Base-by-base conservation (phyloP, 2,888 invertebrate species). In the Cryptocephalus moraei region DNA sequence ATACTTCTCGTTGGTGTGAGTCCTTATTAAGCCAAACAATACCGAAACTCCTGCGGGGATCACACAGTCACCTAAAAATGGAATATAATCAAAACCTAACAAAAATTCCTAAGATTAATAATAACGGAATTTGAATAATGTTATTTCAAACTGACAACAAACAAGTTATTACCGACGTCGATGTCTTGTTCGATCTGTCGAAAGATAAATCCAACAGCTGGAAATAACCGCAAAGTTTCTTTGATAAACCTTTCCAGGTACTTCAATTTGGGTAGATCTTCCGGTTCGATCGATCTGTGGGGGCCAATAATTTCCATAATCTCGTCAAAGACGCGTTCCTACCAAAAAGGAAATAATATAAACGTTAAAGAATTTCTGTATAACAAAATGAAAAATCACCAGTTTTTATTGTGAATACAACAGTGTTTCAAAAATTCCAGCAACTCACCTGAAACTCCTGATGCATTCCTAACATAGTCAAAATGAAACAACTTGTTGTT, bases 231-330 rank as follows among this genome's bases (percentile, higher is more conserved):
- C 67, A 80, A 69, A 0, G 76, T 73, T 62, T 80, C 79, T 56
- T 79, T 79, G 12, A 80, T 72, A 0, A 78, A 76, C 53, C 75
- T 65, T 55, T 79, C 80, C 47, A 77, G 57, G 56, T 75, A 76
- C 38, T 75, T 73, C 73, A 80, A 73, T 52, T 74, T 72, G 43
- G 67, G 62, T 40, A 80, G 56, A 58, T 79, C 77, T 33, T 73
- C 71, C 51, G 71, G 71, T n/a, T 63, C 73, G 1, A 76, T 67
- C 8, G 56, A 49, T 45, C 73, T 63, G 12, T 64, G 62, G 0
- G 73, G 72, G 1, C 74, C 74, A 41, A 77, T 72, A 39, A 78
- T 73, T 12, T 62, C 62, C 43, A 67, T 60, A 34, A 76, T 60
- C 63, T 79, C 65, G 42, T 60, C 75, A 56, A 60, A 70, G 51